phyloP scores from a whole-genome alignment of 1,140 invertebrate species.

The Drosophila hydei region DNA sequence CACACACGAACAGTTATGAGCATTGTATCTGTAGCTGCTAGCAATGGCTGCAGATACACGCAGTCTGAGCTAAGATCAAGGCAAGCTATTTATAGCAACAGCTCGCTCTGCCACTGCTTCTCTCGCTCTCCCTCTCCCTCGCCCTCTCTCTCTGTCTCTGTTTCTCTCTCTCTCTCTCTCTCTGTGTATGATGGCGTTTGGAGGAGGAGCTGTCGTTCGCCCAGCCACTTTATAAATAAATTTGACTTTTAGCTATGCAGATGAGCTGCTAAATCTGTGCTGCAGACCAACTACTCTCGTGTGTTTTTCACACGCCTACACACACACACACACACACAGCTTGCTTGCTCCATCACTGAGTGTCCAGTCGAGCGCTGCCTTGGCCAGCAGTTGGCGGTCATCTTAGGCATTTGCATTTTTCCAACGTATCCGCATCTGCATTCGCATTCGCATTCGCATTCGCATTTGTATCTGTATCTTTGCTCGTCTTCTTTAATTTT shows the following conservation, averaged over 20 bases:
- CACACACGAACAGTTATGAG: conserved; percentile 17
- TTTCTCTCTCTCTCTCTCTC: neutral
- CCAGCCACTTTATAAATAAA: conserved; percentile 1
- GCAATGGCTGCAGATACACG: conserved; percentile 47
- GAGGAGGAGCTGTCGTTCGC: conserved; percentile 20
- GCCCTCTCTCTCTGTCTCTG: neutral
- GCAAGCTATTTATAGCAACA: conserved; percentile 50
- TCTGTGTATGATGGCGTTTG: conserved; percentile 5
- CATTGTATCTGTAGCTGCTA: conserved; percentile 12
- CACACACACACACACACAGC: neutral
- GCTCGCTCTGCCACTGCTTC: conserved; percentile 23
- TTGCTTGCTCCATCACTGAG: no score
- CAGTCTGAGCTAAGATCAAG: conserved; percentile 41
- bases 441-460: conserved; percentile 22
- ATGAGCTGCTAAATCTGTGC: conserved; percentile 26
- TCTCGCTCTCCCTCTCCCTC: conserved; percentile 3
- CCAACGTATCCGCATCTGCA: conserved; percentile 29
- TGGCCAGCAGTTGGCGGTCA: conserved; percentile 5
- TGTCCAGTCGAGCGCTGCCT: conserved; percentile 19
- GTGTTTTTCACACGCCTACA: conserved; percentile 1
- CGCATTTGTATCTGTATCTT: conserved; percentile 52
- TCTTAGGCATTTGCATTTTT: conserved; percentile 62
- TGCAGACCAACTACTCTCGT: conserved; percentile 4
- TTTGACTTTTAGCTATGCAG: conserved; percentile 24
- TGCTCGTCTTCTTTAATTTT: neutral